phyloP scores from a whole-genome alignment of 2,113 vertebrate genomes.

The Caranx melampygus region DNA sequence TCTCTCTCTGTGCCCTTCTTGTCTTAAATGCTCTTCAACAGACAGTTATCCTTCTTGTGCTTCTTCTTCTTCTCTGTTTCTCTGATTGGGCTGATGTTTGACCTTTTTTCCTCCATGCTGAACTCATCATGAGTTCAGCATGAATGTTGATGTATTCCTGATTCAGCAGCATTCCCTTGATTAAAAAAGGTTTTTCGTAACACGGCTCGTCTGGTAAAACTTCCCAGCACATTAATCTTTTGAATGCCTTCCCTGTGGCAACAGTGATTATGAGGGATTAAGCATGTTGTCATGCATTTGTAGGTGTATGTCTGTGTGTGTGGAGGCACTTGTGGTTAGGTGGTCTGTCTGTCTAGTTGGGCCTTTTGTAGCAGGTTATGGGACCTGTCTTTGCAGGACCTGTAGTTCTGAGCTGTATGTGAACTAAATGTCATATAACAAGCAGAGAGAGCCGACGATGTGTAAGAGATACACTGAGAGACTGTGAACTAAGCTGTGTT shows the following conservation, averaged over 20 bases:
- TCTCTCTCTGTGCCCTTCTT: neutral
- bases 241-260: constrained; percentile 17
- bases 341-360: constrained; percentile 11
- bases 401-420: constrained; percentile 8
- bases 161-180: neutral
- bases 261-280: constrained; percentile 18
- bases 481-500: neutral
- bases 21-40: constrained; percentile 10
- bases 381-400: constrained; percentile 34
- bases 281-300: constrained; percentile 11
- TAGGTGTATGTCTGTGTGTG: constrained; percentile 12
- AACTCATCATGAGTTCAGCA: constrained; percentile 3
- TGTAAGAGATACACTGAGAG: neutral
- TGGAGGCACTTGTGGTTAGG: neutral
- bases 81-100: constrained; percentile 3
- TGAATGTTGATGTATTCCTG: neutral
- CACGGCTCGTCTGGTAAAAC: neutral
- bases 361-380: neutral
- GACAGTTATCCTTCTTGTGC: neutral
- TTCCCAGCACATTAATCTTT: constrained; percentile 25
- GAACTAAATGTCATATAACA: constrained; percentile 10
- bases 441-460: neutral
- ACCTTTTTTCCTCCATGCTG: constrained; percentile 18
- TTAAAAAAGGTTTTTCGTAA: constrained; percentile 6
- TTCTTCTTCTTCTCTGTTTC: constrained; percentile 5